These are phyloP conservation scores for Nomada lathburiana DNA, from an alignment of 2,888 invertebrate genomes.

Conservation along the genomic window DNA sequence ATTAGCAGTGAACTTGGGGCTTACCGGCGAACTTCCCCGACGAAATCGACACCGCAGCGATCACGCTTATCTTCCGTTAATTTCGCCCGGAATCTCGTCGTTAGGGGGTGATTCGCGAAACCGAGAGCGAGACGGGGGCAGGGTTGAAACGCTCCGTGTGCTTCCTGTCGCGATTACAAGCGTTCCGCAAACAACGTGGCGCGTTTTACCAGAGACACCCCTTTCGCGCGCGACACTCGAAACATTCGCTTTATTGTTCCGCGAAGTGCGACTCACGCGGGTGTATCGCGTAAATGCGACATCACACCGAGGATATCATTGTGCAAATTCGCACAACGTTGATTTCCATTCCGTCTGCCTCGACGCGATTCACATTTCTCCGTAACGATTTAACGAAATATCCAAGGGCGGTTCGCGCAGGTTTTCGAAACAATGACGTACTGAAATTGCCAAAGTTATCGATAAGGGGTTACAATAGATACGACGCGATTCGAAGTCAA, in stretches of 20 bases:
- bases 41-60: constrained; percentile 69
- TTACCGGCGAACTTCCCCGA: constrained; percentile 64
- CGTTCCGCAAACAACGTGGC: constrained; percentile 1
- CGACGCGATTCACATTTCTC: no score
- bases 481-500: no score
- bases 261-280: neutral
- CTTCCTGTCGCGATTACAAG: constrained; percentile 21
- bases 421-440: no score
- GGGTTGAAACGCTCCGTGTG: neutral
- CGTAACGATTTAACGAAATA: no score
- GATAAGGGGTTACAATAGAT: no score
- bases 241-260: constrained; percentile 4
- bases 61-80: constrained; percentile 56
- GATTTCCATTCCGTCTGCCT: no score
- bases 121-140: neutral
- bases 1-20: constrained; percentile 72
- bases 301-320: no score
- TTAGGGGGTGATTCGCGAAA: constrained; percentile 47
- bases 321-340: no score
- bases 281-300: neutral
- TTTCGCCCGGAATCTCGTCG: constrained; percentile 54
- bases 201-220: constrained; percentile 6
- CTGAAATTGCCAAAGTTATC: no score
- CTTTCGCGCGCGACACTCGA: neutral
- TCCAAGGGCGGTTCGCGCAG: no score